Conservation (phyloP, 2,113 vertebrate species). For the Carollia perspicillata region DNA sequence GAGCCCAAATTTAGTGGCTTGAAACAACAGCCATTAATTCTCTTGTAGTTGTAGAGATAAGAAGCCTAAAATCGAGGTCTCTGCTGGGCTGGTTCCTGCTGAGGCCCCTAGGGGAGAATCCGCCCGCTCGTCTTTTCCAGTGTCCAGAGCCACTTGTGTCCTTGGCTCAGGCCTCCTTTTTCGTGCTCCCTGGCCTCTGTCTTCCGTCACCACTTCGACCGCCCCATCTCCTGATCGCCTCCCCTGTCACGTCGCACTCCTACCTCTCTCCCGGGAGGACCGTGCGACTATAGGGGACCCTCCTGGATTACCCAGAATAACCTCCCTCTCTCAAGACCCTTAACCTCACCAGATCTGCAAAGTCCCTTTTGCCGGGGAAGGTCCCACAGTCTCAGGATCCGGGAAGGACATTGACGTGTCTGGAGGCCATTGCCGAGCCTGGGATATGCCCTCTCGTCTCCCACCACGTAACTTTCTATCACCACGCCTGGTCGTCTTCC, state of each 20-base stretch:
- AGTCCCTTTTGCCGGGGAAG: neutral
- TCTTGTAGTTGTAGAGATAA: neutral
- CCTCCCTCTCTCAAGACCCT: neutral
- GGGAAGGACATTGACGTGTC: neutral
- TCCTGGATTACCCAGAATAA: neutral
- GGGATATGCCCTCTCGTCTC: neutral
- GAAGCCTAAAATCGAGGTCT: neutral
- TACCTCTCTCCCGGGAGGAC: neutral
- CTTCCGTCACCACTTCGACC: neutral
- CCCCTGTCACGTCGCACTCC: neutral
- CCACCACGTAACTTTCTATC: neutral
- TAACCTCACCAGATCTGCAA: neutral
- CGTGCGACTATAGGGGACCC: accelerated
- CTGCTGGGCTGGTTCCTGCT: neutral
- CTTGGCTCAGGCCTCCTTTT: neutral
- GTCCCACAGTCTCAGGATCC: neutral
- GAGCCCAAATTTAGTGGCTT: too few species aligned
- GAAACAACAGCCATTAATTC: neutral
- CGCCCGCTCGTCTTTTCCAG: neutral
- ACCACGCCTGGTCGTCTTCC: neutral
- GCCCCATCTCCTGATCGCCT: neutral
- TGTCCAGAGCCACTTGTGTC: neutral
- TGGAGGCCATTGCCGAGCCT: neutral
- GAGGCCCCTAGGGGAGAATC: neutral
- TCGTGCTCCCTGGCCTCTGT: neutral